These are phyloP conservation scores for Dendrolimus punctatus DNA, from an alignment of 1,140 invertebrate species.

Conservation along the genomic window DNA sequence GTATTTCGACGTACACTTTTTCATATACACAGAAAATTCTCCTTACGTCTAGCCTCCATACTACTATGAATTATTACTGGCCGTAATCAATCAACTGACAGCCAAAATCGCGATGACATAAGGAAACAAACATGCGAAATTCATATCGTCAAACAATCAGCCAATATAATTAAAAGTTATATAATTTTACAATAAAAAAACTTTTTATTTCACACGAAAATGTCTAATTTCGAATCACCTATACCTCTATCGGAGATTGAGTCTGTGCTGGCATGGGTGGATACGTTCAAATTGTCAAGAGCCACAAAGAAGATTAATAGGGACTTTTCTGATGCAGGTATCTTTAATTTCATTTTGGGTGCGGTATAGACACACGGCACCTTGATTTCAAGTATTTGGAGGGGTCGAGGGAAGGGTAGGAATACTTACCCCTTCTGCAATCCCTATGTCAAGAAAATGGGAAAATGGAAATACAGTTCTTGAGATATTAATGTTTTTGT, in stretches of 20 bases:
- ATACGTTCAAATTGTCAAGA: constrained; percentile 75
- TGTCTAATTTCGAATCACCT: constrained; percentile 39
- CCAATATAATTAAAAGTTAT: constrained; percentile 14
- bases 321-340: constrained; percentile 84
- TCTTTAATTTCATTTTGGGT: constrained; percentile 1
- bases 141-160: constrained; percentile 27
- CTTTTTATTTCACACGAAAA: constrained; percentile 26
- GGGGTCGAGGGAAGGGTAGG: too few species aligned
- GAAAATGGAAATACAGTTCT: too few species aligned
- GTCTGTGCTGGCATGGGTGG: constrained; percentile 74
- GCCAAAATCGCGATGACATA: not conserved
- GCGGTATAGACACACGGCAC: too few species aligned
- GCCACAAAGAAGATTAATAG: constrained; percentile 78
- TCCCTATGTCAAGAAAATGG: too few species aligned
- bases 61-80: too few species aligned
- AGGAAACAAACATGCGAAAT: constrained; percentile 27
- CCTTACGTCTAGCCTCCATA: too few species aligned
- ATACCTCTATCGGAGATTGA: constrained; percentile 56
- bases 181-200: constrained; percentile 7
- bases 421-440: too few species aligned
- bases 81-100: not conserved
- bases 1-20: too few species aligned
- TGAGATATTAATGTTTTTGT: too few species aligned
- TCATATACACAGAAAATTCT: too few species aligned
- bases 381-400: too few species aligned